Conservation (phyloP, 2,113 vertebrate genomes). For the Spilogale gracilis region DNA sequence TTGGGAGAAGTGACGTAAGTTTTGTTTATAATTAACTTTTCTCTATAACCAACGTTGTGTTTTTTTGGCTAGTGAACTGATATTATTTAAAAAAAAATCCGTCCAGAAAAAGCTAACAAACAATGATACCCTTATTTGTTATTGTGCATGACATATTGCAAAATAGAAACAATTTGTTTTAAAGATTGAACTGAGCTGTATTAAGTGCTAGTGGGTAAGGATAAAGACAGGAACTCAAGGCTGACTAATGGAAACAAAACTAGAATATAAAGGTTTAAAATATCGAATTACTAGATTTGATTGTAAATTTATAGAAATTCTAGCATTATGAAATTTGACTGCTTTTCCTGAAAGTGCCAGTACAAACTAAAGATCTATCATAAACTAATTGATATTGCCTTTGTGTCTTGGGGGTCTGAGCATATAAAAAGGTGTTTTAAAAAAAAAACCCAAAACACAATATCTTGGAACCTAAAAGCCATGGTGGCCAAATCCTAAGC, state of each 20-base stretch:
- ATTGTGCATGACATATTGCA: not conserved
- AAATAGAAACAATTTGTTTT: constrained; percentile 51
- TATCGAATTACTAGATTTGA: not conserved
- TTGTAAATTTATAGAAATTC: not conserved
- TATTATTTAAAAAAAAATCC: not conserved
- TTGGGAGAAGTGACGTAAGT: constrained; percentile 26
- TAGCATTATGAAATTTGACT: not conserved
- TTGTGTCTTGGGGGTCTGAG: not conserved
- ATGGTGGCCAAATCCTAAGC: not conserved
- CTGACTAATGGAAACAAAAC: not conserved
- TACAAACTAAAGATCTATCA: not conserved
- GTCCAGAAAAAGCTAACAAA: constrained; percentile 21
- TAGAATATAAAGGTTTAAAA: not conserved
- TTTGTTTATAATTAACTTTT: constrained; percentile 41
- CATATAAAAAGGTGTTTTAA: not conserved
- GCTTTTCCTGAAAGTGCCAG: not conserved
- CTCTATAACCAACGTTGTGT: constrained; percentile 13
- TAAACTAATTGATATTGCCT: not conserved
- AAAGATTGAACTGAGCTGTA: constrained; percentile 18
- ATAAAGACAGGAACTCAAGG: constrained; percentile 1
- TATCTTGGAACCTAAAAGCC: not conserved
- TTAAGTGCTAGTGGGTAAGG: not conserved
- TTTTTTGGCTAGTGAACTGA: constrained; percentile 44
- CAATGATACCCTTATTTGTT: not conserved
- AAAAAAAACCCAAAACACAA: not conserved